These are phyloP conservation scores for Saccostrea echinata DNA, from an alignment of 1,140 invertebrate species.

Conservation along the genomic window DNA sequence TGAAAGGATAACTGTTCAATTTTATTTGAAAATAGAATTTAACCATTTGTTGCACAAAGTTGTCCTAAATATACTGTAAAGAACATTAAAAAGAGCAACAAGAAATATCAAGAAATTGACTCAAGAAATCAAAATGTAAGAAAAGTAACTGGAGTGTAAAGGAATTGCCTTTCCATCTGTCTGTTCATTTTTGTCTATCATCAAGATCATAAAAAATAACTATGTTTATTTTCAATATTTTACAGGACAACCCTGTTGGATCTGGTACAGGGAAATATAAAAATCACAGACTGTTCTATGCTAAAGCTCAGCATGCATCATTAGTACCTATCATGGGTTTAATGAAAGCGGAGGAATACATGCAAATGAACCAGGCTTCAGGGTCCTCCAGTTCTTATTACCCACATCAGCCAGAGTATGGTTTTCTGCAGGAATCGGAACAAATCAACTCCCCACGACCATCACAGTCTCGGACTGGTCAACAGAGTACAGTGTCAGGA, in stretches of 20 bases:
- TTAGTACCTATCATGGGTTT: constrained; percentile 83
- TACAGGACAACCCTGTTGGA: constrained; percentile 81
- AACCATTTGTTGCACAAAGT: no score
- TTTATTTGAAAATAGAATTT: no score
- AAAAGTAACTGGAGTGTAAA: no score
- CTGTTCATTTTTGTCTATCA: no score
- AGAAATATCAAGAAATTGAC: no score
- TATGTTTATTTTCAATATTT: no score
- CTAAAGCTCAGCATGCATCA: constrained; percentile 82
- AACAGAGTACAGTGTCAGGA: neutral
- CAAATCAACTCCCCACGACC: neutral
- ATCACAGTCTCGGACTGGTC: neutral
- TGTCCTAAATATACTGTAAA: no score
- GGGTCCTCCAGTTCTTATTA: constrained; percentile 18
- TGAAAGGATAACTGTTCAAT: no score
- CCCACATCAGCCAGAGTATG: neutral
- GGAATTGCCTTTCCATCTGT: no score
- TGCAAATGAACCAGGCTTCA: constrained; percentile 31
- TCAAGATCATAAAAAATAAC: no score
- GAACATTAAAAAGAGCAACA: no score
- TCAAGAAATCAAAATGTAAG: no score
- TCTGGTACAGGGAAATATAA: constrained; percentile 82
- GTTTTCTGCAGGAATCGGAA: neutral
- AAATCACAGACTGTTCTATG: constrained; percentile 81
- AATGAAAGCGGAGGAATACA: constrained; percentile 81